Evolutionary conservation across 2,888 invertebrate species (phyloP).

Genomic region (Sphaeridia pumilis): DNA sequence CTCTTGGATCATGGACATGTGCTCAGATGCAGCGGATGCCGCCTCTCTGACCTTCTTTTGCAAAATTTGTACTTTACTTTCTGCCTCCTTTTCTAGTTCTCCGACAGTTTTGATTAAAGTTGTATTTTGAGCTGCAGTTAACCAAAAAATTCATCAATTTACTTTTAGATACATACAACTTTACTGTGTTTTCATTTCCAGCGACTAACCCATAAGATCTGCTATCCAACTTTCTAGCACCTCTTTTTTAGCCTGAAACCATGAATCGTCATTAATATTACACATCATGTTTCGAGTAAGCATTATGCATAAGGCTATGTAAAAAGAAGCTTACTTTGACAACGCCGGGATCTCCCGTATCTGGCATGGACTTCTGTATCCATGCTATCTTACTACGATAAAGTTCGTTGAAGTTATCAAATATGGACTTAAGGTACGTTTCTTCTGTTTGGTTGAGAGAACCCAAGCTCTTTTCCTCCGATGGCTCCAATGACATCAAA

Average conservation of each 20-base stretch:
- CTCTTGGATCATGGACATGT: constrained; percentile 29
- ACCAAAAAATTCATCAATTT: neutral
- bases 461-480: neutral
- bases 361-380: neutral
- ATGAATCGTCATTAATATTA: no score
- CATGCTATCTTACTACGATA: neutral
- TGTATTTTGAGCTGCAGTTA: constrained; percentile 1
- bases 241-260: neutral
- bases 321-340: neutral
- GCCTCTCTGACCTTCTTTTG: constrained; percentile 46
- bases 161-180: neutral
- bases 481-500: no score
- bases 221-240: neutral
- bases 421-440: constrained; percentile 1
- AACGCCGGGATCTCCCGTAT: neutral
- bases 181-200: no score
- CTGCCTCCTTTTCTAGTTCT: constrained; percentile 49
- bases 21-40: constrained; percentile 23
- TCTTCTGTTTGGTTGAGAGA: neutral
- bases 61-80: constrained; percentile 46
- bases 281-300: no score
- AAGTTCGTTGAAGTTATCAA: constrained; percentile 2
- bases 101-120: constrained; percentile 8
- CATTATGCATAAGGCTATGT: no score
- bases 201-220: neutral